Evolutionary conservation across 2,113 vertebrate species (phyloP).

Genomic region (Opisthocomus hoazin): DNA sequence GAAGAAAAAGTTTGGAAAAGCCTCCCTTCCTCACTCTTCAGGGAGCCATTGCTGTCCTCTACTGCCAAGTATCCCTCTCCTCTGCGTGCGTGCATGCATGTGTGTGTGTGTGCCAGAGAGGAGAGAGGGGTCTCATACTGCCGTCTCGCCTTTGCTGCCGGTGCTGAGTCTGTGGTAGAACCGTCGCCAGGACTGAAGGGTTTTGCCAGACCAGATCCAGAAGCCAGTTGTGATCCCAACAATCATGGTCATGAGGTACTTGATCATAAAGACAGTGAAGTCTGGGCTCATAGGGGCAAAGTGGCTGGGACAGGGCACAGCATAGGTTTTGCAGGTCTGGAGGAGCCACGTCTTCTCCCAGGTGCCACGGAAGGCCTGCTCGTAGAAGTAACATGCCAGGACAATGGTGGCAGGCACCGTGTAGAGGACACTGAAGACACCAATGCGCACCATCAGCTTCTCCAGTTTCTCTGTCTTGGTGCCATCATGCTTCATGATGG

Average conservation of each 20-base stretch:
- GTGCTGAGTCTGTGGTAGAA: constrained; percentile 88
- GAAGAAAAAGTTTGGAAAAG: not conserved
- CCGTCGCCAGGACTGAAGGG: constrained; percentile 87
- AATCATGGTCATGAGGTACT: constrained; percentile 95
- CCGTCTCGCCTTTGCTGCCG: constrained; percentile 93
- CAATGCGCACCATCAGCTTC: constrained; percentile 90
- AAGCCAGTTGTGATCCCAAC: constrained; percentile 90
- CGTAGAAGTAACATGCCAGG: constrained; percentile 89
- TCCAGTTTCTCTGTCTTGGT: constrained; percentile 94
- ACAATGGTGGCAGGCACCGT: constrained; percentile 85
- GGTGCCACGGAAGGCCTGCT: constrained; percentile 85
- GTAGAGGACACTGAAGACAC: constrained; percentile 87
- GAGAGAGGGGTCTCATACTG: constrained; percentile 76
- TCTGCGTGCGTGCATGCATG: not conserved
- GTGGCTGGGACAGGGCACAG: constrained; percentile 79
- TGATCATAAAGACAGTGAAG: constrained; percentile 93
- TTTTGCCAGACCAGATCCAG: constrained; percentile 96
- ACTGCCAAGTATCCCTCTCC: not conserved
- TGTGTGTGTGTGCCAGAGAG: not conserved
- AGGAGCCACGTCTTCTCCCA: constrained; percentile 91
- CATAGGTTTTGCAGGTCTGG: constrained; percentile 87
- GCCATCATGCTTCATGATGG: constrained; percentile 98
- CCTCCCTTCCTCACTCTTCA: not conserved
- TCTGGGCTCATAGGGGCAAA: constrained; percentile 83
- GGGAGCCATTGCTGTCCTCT: not conserved